Evolutionary conservation across 2,797 vertebrate species (phyloP).

Genomic region (Siniperca obscura): DNA sequence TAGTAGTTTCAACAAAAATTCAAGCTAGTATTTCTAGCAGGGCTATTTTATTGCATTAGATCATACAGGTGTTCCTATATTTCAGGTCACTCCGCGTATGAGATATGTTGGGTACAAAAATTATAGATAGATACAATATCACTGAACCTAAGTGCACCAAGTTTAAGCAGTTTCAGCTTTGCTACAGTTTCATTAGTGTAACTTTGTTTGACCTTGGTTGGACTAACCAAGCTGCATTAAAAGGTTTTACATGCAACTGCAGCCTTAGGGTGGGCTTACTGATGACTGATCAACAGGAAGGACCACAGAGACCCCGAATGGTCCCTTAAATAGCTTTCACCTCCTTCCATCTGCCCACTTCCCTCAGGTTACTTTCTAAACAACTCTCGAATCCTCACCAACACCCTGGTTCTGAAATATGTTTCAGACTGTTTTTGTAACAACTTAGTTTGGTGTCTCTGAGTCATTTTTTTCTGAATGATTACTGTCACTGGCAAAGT

Average conservation of each 20-base stretch:
- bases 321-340: constrained; percentile 43
- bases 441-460: constrained; percentile 12
- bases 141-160: not conserved
- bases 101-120: not conserved
- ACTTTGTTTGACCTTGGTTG: constrained; percentile 22
- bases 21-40: not conserved
- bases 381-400: constrained; percentile 3
- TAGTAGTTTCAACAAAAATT: not conserved
- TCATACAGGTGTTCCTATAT: constrained; percentile 1
- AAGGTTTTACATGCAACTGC: constrained; percentile 26
- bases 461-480: constrained; percentile 25
- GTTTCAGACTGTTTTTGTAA: not conserved
- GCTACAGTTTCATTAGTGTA: not conserved
- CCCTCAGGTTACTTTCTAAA: constrained; percentile 33
- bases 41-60: not conserved
- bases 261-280: constrained; percentile 22
- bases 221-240: constrained; percentile 15
- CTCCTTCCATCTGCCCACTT: constrained; percentile 27
- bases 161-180: not conserved
- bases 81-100: not conserved
- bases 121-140: not conserved
- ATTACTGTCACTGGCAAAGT: constrained; percentile 22
- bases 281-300: constrained; percentile 44
- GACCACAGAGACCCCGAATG: constrained; percentile 29
- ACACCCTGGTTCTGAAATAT: constrained; percentile 1